phyloP scores from a whole-genome alignment of 2,113 vertebrate genomes.

The Podarcis cretensis region DNA sequence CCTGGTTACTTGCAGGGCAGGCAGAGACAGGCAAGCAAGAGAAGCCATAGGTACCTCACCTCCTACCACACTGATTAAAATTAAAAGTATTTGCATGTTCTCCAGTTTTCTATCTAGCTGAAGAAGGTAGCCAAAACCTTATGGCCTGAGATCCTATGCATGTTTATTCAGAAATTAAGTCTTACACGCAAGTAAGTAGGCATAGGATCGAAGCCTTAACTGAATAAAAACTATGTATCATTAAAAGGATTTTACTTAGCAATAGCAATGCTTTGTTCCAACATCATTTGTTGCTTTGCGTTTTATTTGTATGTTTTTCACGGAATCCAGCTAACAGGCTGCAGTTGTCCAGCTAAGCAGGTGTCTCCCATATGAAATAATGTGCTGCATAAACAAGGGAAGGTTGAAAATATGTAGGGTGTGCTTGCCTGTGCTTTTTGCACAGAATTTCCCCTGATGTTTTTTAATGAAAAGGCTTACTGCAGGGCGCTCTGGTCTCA shows the following conservation, averaged over 20 bases:
- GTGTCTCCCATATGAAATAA: slow-evolving; percentile 70
- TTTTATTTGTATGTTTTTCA: slow-evolving; percentile 66
- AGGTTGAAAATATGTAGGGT: slow-evolving; percentile 57
- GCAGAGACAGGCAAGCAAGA: neutral
- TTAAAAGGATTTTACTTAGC: slow-evolving; percentile 76
- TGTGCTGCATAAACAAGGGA: slow-evolving; percentile 74
- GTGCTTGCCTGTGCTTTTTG: slow-evolving; percentile 47
- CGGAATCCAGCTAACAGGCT: slow-evolving; percentile 69
- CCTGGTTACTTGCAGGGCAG: neutral
- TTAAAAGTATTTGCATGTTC: neutral
- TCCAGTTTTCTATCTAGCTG: neutral
- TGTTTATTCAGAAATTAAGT: neutral
- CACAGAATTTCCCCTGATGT: slow-evolving; percentile 40
- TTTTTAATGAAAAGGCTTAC: slow-evolving; percentile 63
- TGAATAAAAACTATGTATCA: slow-evolving; percentile 51
- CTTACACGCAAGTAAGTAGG: neutral
- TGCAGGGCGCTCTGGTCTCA: slow-evolving; percentile 62
- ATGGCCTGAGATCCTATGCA: neutral
- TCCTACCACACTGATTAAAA: neutral
- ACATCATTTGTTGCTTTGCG: slow-evolving; percentile 76
- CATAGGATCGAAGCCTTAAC: neutral
- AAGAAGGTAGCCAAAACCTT: neutral
- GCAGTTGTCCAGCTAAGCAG: slow-evolving; percentile 72
- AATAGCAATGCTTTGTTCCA: slow-evolving; percentile 65
- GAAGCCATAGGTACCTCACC: neutral